phyloP scores from a whole-genome alignment of 1,140 invertebrate species.

The Anastrepha obliqua region DNA sequence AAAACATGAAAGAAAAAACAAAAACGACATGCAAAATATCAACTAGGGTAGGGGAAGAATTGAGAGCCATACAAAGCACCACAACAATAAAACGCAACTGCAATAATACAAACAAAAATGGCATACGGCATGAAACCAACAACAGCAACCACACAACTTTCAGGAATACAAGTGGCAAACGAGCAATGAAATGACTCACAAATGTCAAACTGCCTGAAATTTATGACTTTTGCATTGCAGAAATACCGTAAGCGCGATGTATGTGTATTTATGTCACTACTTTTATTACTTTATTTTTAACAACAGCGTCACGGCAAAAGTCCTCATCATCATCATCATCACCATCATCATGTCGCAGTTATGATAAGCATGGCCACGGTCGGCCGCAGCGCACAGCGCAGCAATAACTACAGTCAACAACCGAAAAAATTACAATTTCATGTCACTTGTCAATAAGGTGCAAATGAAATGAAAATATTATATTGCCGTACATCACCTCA shows the following conservation, averaged over 20 bases:
- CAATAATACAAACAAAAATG: not conserved
- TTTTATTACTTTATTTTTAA: constrained; percentile 47
- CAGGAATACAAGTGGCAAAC: constrained; percentile 25
- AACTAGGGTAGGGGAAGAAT: not conserved
- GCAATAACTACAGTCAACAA: constrained; percentile 11
- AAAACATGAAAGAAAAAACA: not conserved
- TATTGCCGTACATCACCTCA: not conserved
- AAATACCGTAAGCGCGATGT: not conserved
- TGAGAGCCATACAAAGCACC: constrained; percentile 5
- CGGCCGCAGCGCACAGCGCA: not conserved
- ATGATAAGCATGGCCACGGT: constrained; percentile 1
- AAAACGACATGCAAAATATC: not conserved
- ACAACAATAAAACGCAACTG: not conserved
- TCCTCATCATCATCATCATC: not conserved
- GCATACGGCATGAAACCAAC: not conserved
- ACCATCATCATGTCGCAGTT: not conserved
- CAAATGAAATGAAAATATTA: constrained; percentile 74
- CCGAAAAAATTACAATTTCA: constrained; percentile 60
- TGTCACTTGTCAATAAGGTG: constrained; percentile 74
- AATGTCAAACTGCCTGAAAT: constrained; percentile 45
- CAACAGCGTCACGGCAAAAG: not conserved
- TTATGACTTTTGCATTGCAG: constrained; percentile 43
- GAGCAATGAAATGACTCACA: constrained; percentile 42
- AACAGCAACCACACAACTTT: not conserved
- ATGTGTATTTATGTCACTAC: not conserved